phyloP scores from a whole-genome alignment of 2,113 vertebrate genomes.

The Anoplopoma fimbria region DNA sequence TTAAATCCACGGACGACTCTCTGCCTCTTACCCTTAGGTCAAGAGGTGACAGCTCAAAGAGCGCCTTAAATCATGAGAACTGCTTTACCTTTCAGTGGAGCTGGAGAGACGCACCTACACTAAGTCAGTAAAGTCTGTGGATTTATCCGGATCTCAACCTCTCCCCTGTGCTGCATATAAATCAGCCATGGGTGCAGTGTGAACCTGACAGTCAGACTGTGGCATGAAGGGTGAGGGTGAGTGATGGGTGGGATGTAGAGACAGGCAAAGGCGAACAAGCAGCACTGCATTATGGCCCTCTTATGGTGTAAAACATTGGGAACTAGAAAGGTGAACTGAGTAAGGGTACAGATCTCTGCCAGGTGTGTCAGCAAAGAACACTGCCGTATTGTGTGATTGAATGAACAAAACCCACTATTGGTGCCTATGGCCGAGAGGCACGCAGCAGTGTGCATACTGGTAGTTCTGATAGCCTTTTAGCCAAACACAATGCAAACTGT shows the following conservation, averaged over 20 bases:
- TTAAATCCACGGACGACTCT: conserved; percentile 74
- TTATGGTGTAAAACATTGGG: neutral
- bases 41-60: conserved; percentile 78
- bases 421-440: too few species aligned
- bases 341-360: neutral
- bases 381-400: too few species aligned
- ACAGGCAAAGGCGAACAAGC: conserved; percentile 26
- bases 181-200: conserved; percentile 66
- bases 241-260: conserved; percentile 7
- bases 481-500: too few species aligned
- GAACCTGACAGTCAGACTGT: conserved; percentile 44
- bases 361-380: too few species aligned
- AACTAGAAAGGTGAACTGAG: too few species aligned
- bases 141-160: conserved; percentile 79
- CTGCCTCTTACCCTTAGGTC: conserved; percentile 77
- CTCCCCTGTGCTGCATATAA: conserved; percentile 79
- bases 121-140: conserved; percentile 82
- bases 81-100: conserved; percentile 78
- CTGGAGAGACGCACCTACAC: conserved; percentile 67
- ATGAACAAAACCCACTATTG: neutral
- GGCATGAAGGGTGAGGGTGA: conserved; percentile 9
- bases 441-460: too few species aligned
- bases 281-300: neutral
- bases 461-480: too few species aligned
- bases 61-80: conserved; percentile 81